Conservation (phyloP, 2,888 invertebrate genomes). For the Patella pellucida region DNA sequence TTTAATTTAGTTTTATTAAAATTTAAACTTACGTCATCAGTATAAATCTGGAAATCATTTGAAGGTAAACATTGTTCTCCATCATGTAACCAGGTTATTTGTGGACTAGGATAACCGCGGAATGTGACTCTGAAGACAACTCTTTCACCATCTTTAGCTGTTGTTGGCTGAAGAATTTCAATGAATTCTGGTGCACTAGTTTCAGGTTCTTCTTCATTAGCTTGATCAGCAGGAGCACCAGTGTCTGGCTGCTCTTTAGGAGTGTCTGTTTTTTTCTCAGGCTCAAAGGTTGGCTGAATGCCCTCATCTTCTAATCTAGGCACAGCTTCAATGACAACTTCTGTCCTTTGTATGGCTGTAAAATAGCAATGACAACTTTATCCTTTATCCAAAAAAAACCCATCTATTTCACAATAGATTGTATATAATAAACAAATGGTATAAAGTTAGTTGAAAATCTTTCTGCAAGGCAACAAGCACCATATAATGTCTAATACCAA, state of each 20-base stretch:
- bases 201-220: conserved; percentile 72
- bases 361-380: conserved; percentile 5
- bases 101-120: conserved; percentile 60
- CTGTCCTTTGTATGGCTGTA: conserved; percentile 33
- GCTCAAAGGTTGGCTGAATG: conserved; percentile 33
- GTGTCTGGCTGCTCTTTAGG: conserved; percentile 30
- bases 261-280: conserved; percentile 34
- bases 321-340: conserved; percentile 30
- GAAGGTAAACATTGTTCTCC: conserved; percentile 70
- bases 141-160: conserved; percentile 92
- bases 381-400: not conserved
- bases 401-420: not conserved
- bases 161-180: conserved; percentile 80
- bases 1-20: not conserved
- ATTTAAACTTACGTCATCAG: conserved; percentile 69
- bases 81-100: conserved; percentile 71
- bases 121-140: conserved; percentile 60
- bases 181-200: conserved; percentile 88
- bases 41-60: conserved; percentile 69
- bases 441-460: too few species aligned
- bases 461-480: too few species aligned
- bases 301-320: conserved; percentile 12
- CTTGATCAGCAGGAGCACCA: conserved; percentile 40
- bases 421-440: not conserved
- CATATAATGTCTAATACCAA: too few species aligned